Conservation (phyloP, 2,888 invertebrate genomes). For the Latrodectus hesperus region DNA sequence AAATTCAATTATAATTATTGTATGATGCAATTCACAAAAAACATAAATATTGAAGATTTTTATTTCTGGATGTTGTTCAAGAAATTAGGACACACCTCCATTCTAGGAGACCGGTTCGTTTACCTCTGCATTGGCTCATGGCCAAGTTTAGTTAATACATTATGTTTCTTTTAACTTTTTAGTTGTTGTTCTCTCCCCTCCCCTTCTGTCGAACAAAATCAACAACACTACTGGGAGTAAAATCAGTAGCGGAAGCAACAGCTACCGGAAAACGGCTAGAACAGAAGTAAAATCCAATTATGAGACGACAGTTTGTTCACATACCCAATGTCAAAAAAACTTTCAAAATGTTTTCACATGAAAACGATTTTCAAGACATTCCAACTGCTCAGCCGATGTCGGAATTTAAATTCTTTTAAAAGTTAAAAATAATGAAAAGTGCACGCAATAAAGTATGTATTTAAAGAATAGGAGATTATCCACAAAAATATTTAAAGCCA, state of each 20-base stretch:
- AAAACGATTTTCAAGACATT: no score
- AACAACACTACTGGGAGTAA: neutral
- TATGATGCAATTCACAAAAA: no score
- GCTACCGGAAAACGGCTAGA: neutral
- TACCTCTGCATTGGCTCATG: slow-evolving; percentile 48
- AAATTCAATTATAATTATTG: no score
- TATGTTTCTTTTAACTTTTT: neutral
- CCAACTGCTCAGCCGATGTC: no score
- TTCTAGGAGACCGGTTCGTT: slow-evolving; percentile 35
- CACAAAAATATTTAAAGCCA: no score
- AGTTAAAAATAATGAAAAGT: no score
- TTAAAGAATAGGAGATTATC: no score
- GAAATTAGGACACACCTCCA: slow-evolving; percentile 41
- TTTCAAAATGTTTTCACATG: neutral
- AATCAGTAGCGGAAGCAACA: neutral
- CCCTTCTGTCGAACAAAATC: slow-evolving; percentile 14
- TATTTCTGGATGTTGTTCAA: neutral
- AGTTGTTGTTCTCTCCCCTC: neutral
- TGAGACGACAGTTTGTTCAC: no score
- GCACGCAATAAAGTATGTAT: no score
- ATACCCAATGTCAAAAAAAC: neutral
- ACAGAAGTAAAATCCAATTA: no score
- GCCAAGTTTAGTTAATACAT: slow-evolving; percentile 35
- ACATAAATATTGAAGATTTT: neutral
- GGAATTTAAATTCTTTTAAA: no score